Conservation (phyloP, 2,888 invertebrate genomes). For the Metallyticus violacea region DNA sequence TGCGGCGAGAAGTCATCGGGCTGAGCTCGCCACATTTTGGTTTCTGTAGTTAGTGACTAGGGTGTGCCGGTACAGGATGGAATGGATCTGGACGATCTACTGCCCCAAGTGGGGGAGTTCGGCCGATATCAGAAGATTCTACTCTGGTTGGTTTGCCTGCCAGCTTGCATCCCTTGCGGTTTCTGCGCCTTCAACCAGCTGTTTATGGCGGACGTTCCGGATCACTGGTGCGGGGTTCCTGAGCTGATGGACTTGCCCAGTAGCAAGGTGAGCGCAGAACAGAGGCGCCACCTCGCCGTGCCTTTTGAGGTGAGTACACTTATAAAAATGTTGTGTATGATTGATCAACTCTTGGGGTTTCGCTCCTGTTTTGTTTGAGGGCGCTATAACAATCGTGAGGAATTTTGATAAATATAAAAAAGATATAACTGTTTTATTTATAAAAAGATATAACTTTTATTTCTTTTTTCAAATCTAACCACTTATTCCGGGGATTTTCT, state of each 20-base stretch:
- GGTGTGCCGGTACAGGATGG: slow-evolving; percentile 44
- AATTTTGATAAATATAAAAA: too few relatives aligned
- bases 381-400: too few relatives aligned
- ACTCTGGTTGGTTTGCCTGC: slow-evolving; percentile 81
- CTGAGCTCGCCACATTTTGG: too few relatives aligned
- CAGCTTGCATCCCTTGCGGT: slow-evolving; percentile 86
- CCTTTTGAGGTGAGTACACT: slow-evolving; percentile 22
- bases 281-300: slow-evolving; percentile 58
- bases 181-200: slow-evolving; percentile 92
- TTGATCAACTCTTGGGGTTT: too few relatives aligned
- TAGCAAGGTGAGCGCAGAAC: slow-evolving; percentile 42
- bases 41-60: neutral
- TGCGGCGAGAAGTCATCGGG: too few relatives aligned
- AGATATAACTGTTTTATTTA: too few relatives aligned
- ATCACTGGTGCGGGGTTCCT: slow-evolving; percentile 79
- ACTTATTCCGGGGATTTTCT: too few relatives aligned
- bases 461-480: too few relatives aligned
- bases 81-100: slow-evolving; percentile 79
- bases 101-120: slow-evolving; percentile 85
- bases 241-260: slow-evolving; percentile 55
- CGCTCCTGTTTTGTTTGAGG: too few relatives aligned
- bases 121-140: slow-evolving; percentile 84
- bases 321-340: too few relatives aligned
- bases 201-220: slow-evolving; percentile 85
- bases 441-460: too few relatives aligned